Percentiles rank a stretch among this genome's conserved stretches.
Conservation (phyloP, 2,888 invertebrate species). For the Heliothis peltigera region DNA sequence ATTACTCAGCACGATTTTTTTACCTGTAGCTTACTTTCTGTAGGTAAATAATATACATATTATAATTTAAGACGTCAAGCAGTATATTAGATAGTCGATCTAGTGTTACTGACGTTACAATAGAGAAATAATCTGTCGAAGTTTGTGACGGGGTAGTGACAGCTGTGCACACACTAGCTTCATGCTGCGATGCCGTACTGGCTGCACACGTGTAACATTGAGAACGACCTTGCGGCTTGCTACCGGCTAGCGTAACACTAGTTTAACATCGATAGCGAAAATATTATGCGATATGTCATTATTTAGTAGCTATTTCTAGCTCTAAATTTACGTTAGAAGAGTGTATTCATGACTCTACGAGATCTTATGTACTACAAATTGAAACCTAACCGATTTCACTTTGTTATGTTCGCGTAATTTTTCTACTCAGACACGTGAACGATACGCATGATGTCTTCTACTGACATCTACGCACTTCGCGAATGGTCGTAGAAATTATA, state of each 20-base stretch:
- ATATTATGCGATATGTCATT: constrained; percentile 37
- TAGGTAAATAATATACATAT: constrained; percentile 18
- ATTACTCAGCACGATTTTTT: constrained; percentile 56
- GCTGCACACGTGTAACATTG: constrained; percentile 78
- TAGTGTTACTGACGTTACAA: constrained; percentile 50
- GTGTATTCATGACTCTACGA: constrained; percentile 6
- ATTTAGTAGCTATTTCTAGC: too few species aligned
- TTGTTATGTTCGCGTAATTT: constrained; percentile 39
- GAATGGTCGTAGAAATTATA: constrained; percentile 1
- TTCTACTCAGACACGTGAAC: constrained; percentile 49
- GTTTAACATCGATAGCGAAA: constrained; percentile 66
- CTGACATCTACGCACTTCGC: constrained; percentile 53
- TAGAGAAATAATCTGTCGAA: constrained; percentile 63
- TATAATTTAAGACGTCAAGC: constrained; percentile 47
- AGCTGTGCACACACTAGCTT: constrained; percentile 72
- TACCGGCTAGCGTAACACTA: constrained; percentile 70
- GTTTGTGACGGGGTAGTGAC: constrained; percentile 65
- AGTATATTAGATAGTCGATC: constrained; percentile 35
- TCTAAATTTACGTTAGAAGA: background rate
- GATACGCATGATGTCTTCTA: constrained; percentile 51
- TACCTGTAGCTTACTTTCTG: constrained; percentile 6
- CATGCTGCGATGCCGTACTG: constrained; percentile 37
- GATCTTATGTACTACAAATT: constrained; percentile 35
- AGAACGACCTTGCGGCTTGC: constrained; percentile 83
- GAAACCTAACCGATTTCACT: constrained; percentile 53